Evolutionary conservation across 2,113 vertebrate genomes (phyloP).

Genomic region (Lasiurus borealis): DNA sequence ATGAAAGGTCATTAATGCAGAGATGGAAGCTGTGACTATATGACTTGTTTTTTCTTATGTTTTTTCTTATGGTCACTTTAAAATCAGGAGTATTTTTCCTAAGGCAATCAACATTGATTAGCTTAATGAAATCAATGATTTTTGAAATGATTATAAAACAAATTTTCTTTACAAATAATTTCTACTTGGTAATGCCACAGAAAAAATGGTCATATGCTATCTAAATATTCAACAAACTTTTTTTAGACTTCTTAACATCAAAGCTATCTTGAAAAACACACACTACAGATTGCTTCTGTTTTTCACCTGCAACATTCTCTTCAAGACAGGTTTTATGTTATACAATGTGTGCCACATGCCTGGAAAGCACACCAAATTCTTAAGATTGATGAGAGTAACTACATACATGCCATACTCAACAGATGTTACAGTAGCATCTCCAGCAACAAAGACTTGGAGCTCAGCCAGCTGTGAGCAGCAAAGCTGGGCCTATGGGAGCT

Average conservation of each 20-base stretch:
- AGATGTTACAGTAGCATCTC: conserved; percentile 73
- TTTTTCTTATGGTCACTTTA: conserved; percentile 38
- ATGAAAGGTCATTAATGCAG: not conserved
- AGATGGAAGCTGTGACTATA: not conserved
- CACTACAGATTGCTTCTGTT: not conserved
- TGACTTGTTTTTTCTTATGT: not conserved
- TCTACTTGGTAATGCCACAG: not conserved
- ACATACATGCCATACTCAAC: conserved; percentile 40
- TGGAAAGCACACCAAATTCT: conserved; percentile 13
- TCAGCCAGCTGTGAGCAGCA: conserved; percentile 58
- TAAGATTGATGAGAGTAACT: conserved; percentile 61
- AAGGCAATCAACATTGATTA: not conserved
- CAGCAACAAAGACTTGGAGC: conserved; percentile 71
- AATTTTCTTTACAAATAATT: not conserved
- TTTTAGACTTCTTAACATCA: not conserved
- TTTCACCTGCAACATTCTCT: not conserved
- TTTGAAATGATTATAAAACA: not conserved
- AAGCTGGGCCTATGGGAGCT: not conserved
- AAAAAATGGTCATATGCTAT: not conserved
- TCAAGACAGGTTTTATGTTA: conserved; percentile 54
- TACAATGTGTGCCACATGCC: not conserved
- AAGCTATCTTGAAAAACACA: not conserved
- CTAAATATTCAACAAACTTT: not conserved
- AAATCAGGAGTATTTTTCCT: not conserved
- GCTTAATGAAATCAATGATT: not conserved